Conservation (phyloP, 2,888 invertebrate species). For the Cabera pusaria region DNA sequence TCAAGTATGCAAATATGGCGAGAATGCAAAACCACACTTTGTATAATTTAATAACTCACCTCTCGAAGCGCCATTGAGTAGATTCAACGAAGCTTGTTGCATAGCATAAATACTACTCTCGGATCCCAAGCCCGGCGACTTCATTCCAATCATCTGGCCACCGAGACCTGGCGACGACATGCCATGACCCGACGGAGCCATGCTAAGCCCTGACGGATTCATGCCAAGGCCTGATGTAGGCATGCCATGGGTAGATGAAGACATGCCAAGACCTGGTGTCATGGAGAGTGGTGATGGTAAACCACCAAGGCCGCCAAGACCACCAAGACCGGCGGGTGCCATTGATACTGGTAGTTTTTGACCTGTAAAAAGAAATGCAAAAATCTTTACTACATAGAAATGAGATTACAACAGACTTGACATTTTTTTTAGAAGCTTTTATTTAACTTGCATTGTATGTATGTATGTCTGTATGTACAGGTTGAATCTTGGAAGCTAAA, state of each 20-base stretch:
- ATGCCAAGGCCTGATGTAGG: conserved; percentile 26
- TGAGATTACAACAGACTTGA: too few relatives aligned
- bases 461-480: too few relatives aligned
- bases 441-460: too few relatives aligned
- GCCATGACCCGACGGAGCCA: conserved; percentile 17
- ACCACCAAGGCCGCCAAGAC: conserved; percentile 38
- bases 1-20: too few relatives aligned
- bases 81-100: conserved; percentile 60
- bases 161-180: conserved; percentile 6
- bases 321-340: neutral
- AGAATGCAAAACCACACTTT: too few relatives aligned
- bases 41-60: conserved; percentile 36
- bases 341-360: conserved; percentile 27
- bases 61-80: conserved; percentile 60
- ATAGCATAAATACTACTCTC: conserved; percentile 56
- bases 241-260: conserved; percentile 20
- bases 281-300: conserved; percentile 12
- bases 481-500: too few relatives aligned
- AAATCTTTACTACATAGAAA: too few relatives aligned
- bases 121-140: conserved; percentile 11
- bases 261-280: neutral
- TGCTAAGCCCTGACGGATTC: conserved; percentile 27
- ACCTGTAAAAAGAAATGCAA: conserved; percentile 30
- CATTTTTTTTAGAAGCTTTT: too few relatives aligned
- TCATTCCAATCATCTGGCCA: too few relatives aligned